A percentile compares a stretch with the other conserved stretches of the same genome.
Conservation (phyloP, 2,797 vertebrate genomes). For the Argyrosomus regius region DNA sequence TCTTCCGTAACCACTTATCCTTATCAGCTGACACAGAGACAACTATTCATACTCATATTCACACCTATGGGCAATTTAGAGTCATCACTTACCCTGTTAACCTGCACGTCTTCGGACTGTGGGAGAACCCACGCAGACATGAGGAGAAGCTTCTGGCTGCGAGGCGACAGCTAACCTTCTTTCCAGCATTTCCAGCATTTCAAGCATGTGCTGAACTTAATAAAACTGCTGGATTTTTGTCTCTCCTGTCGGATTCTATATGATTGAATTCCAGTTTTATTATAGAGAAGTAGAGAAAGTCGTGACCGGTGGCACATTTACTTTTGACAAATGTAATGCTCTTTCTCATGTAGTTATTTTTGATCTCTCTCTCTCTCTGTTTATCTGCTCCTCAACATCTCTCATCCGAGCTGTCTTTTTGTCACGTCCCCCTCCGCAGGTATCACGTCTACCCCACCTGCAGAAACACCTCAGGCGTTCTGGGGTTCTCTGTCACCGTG, state of each 20-base stretch:
- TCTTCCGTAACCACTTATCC: too few relatives aligned
- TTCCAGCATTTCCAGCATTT: not conserved
- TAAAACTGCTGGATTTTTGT: not conserved
- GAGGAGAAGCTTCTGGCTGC: too few relatives aligned
- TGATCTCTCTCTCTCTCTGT: conserved; percentile 6
- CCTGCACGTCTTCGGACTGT: too few relatives aligned
- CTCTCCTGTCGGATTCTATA: not conserved
- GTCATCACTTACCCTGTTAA: too few relatives aligned
- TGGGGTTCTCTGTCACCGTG: conserved; percentile 96
- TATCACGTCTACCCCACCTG: conserved; percentile 96
- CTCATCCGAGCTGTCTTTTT: conserved; percentile 9
- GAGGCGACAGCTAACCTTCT: not conserved
- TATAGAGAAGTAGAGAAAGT: not conserved
- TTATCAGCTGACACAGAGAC: too few relatives aligned
- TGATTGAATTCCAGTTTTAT: conserved; percentile 18
- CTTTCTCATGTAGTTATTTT: not conserved
- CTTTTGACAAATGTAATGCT: not conserved
- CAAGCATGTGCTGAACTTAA: not conserved
- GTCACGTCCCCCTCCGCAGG: conserved; percentile 70
- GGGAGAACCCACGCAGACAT: too few relatives aligned
- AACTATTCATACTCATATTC: too few relatives aligned
- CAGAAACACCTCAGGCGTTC: conserved; percentile 95
- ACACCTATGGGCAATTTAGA: too few relatives aligned
- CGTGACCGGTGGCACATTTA: not conserved
- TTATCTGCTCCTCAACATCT: conserved; percentile 1